Evolutionary conservation across 2,797 vertebrate species (phyloP).

Genomic region (Aythya fuligula): DNA sequence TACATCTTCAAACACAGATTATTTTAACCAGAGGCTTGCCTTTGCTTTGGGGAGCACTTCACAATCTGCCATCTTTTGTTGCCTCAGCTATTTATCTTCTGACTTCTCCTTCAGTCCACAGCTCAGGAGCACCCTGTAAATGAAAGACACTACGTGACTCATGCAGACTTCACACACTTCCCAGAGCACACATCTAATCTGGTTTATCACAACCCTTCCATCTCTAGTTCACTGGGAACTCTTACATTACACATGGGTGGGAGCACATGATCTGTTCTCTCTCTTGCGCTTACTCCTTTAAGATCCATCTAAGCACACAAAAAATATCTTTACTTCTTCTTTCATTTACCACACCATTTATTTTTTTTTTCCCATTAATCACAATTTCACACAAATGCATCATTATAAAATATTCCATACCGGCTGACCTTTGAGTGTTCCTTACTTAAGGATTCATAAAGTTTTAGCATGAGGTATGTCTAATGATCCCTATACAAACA

Average conservation of each 20-base stretch:
- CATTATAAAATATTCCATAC: constrained; percentile 77
- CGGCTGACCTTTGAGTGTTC: constrained; percentile 75
- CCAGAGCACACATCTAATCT: neutral
- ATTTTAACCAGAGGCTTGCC: neutral
- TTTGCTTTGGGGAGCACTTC: neutral
- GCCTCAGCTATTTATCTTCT: neutral
- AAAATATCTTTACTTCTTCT: neutral
- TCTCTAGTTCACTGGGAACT: neutral
- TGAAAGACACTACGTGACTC: neutral
- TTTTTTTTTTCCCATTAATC: constrained; percentile 78
- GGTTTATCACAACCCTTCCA: neutral
- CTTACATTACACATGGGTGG: neutral
- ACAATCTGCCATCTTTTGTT: neutral
- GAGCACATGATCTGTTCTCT: neutral
- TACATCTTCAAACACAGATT: neutral
- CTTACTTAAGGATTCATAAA: constrained; percentile 76
- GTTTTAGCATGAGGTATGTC: constrained; percentile 55
- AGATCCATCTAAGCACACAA: neutral
- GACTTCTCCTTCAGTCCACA: neutral
- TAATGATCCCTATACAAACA: constrained; percentile 77
- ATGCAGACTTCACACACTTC: neutral
- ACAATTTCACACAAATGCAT: constrained; percentile 72
- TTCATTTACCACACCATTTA: constrained; percentile 38
- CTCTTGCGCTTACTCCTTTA: neutral
- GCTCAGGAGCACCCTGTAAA: neutral